Base-by-base conservation (phyloP, 2,797 vertebrate species). In the Xenopus petersii region DNA sequence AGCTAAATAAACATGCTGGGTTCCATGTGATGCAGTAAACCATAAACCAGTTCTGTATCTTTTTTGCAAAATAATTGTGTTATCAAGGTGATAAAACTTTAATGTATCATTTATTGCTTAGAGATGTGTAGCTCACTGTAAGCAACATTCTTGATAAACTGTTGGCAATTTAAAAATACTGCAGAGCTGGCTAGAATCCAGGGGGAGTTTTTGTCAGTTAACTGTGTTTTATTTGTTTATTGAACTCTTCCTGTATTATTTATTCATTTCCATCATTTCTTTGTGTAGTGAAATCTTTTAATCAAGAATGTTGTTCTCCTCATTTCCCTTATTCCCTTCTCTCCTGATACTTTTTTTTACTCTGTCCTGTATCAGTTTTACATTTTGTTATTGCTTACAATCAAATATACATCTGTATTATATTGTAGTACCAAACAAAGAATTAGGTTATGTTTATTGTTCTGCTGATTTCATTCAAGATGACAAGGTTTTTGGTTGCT, bases 11-110 rank as follows among this genome's bases (percentile, higher is more conserved):
- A 6, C 36, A 7, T 42, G 5, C 8, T 42, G 36, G 49, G 13
- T 73, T 26, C 17, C 11, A 24, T 48, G 13, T 48, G 33, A 62
- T 66, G 42, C 64, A 33, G 63, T 48, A 73, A 60, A 48, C 17
- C 36, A 66, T n/a, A 60, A 64, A 64, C 11, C 61, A 60, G 56
- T 66, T 61, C 36, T 42, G 36, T 42, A 42, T 42, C 36, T 9
- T 42, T 42, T 42, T 42, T 9, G 36, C 5, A 9, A 42, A 74
- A 67, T 74, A 56, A 67, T 17, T 67, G 56, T 42, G 8, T 4
- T 42, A 42, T 74, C 16, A 67, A 67, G 72, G 46, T n/a, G 56
- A 67, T 74, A 74, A 67, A 74, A 62, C 64, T 62, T 67, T 74
- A 67, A 67, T 74, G 47, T 46, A 26, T 61, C 58, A 42, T 56